These are phyloP conservation scores for Glyphotaelius pellucidus DNA, from an alignment of 2,888 invertebrate genomes.

Conservation along the genomic window DNA sequence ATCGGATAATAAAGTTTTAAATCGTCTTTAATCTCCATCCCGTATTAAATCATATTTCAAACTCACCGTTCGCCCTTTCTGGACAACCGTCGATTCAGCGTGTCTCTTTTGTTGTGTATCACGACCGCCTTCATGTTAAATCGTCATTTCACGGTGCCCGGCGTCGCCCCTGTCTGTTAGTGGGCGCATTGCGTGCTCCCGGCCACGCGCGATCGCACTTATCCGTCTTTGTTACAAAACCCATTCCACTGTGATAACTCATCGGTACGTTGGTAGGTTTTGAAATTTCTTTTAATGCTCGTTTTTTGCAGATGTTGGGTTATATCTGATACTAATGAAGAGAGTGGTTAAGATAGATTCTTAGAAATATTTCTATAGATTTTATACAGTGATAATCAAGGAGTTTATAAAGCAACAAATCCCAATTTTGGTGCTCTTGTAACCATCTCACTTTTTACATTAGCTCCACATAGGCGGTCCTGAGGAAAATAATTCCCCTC, in stretches of 20 bases:
- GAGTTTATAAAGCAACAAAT: too few species aligned
- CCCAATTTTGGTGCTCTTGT: too few species aligned
- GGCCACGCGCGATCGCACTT: constrained; percentile 24
- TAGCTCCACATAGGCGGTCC: too few species aligned
- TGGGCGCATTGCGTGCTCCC: constrained; percentile 8
- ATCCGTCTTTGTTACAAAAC: background rate
- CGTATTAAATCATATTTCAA: background rate
- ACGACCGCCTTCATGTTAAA: constrained; percentile 52
- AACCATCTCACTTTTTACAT: too few species aligned
- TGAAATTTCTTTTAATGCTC: background rate
- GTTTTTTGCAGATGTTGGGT: background rate
- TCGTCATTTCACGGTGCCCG: constrained; percentile 51
- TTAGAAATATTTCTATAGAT: too few species aligned
- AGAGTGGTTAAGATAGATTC: background rate
- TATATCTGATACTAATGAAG: background rate
- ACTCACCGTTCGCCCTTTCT: background rate
- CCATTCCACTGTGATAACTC: background rate
- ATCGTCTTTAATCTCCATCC: too few species aligned
- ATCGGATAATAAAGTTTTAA: too few species aligned
- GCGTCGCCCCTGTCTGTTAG: constrained; percentile 19
- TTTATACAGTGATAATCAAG: too few species aligned
- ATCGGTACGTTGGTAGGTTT: background rate
- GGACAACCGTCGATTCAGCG: background rate
- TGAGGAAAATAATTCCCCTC: too few species aligned
- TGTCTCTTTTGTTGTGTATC: constrained; percentile 33